Conservation (phyloP, 2,888 invertebrate species). For the Tribolium freemani region DNA sequence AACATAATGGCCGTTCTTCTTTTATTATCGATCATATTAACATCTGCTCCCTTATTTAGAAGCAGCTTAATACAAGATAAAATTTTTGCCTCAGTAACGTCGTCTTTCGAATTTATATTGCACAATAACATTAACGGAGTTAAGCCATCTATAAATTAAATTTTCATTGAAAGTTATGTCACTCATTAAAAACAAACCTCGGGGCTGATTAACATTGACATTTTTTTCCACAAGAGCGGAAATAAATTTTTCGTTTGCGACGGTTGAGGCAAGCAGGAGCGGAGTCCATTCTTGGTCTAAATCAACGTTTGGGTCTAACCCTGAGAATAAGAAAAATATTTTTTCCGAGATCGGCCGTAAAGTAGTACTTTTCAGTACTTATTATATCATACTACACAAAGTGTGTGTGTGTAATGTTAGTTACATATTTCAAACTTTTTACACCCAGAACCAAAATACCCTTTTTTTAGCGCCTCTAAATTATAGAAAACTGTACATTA, state of each 20-base stretch:
- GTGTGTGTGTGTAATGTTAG: no score
- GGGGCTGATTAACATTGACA: conserved; percentile 71
- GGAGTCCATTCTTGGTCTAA: conserved; percentile 75
- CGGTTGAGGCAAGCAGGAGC: conserved; percentile 74
- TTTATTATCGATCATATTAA: conserved; percentile 72
- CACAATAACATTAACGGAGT: conserved; percentile 77
- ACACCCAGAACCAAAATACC: no score
- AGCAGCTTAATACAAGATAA: conserved; percentile 64
- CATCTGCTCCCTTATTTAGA: conserved; percentile 70
- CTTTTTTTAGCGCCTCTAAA: no score
- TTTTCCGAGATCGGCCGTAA: neutral
- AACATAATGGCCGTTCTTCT: conserved; percentile 77
- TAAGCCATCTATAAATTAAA: conserved; percentile 71
- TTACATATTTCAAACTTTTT: no score
- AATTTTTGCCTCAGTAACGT: conserved; percentile 68
- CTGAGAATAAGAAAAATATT: conserved; percentile 45
- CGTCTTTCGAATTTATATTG: conserved; percentile 71
- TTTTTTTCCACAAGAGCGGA: conserved; percentile 70
- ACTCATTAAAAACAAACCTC: neutral
- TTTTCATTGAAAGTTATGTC: conserved; percentile 39
- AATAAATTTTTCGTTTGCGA: conserved; percentile 71
- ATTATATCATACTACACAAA: no score
- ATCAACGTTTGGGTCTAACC: conserved; percentile 64
- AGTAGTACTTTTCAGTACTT: no score
- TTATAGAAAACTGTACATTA: no score